phyloP scores from a whole-genome alignment of 2,113 vertebrate species.

The Cyprinodon variegatus region DNA sequence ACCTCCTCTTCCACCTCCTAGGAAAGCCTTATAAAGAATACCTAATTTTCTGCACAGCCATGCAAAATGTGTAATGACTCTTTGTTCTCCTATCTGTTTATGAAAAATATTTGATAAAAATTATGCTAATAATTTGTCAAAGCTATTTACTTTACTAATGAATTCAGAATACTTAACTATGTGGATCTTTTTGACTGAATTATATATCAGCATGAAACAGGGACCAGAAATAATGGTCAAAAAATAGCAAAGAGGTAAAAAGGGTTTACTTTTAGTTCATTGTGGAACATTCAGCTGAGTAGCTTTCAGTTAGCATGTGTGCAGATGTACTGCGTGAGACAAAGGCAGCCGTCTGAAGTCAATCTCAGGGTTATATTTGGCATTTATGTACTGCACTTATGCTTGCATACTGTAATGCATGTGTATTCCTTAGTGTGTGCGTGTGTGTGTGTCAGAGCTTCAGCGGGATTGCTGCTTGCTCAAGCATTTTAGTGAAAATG shows the following conservation, averaged over 20 bases:
- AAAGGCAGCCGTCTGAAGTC: neutral
- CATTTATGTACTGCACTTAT: constrained; percentile 15
- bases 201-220: neutral
- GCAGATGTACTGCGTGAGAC: neutral
- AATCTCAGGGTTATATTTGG: constrained; percentile 34
- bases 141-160: neutral
- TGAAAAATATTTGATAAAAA: no score
- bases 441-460: constrained; percentile 6
- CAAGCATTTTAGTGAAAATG: constrained; percentile 38
- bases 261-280: neutral
- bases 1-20: no score
- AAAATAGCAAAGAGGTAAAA: neutral
- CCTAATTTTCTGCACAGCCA: neutral
- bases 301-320: neutral
- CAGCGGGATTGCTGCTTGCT: constrained; percentile 28
- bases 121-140: no score
- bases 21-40: neutral
- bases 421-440: constrained; percentile 9
- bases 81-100: no score
- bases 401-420: constrained; percentile 14
- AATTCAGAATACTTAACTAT: neutral
- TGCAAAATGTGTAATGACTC: no score
- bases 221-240: neutral
- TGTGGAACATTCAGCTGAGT: neutral
- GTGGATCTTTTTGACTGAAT: neutral